Evolutionary conservation across 2,797 vertebrate species (phyloP), one percentile per base, ranked within the genome.

Genomic region (Vultur gryphus): DNA sequence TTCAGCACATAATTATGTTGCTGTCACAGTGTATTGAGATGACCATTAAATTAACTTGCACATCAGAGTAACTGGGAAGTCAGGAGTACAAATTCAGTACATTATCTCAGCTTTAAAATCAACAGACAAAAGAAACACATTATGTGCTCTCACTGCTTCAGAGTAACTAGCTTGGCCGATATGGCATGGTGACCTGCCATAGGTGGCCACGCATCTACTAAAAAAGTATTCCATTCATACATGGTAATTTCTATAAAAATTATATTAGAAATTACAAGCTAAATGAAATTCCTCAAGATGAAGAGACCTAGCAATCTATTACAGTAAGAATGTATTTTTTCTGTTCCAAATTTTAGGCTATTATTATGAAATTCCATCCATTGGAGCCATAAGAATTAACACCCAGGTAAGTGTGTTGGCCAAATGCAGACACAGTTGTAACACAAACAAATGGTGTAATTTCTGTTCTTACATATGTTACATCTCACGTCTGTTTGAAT

Each of bases 281-380:
- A 61, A 57, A 35, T 52, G 0, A 64, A 87, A 44, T 75, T 65
- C 13, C 17, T 33, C 16, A 41, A 24, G n/a, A 20, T 73, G 54
- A 67, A 61, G 35, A 49, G 16, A 13, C 24, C 23, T 48, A 35
- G 7, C 31, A 70, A 11, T 82, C 4, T 51, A 15, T 51, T 41
- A 11, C 25, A 51, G 37, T 90, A 79, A 89, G 15, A 52, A 73
- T 12, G 11, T 11, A 28, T 79, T 77, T 16, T 91, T 91, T 97
- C 37, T 84, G 5, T 88, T 79, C 41, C 91, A 55, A 96, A 62
- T 98, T 98, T 87, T 91, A 99, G 99, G 99, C 96, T 99, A 99
- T 96, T 99, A 99, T 97, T 99, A 99, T 94, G 99, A 99, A 98
- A 99, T 99, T 85, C 99, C 99, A 1, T 99, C 99, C 41, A 99